Base-by-base conservation (phyloP, 2,113 vertebrate species). In the Sinocyclocheilus anophthalmus region DNA sequence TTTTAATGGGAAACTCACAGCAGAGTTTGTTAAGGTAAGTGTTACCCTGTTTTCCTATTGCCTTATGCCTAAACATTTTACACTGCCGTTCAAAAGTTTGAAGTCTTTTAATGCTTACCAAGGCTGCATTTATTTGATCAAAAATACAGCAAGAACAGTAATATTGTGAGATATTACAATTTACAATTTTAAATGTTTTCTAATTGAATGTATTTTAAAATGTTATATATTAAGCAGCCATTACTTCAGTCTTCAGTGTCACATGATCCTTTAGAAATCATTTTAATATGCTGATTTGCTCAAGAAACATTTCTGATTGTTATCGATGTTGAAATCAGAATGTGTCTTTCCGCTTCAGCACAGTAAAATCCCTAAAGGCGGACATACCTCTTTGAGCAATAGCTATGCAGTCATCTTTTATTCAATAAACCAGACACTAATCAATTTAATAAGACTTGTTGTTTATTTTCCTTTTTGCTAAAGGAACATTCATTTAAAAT, bases 21-120 rank as follows among this genome's bases (percentile, higher is more conserved):
- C 98, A 80, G 98, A 99, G 91, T 99, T 99, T 92, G 98, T 99
- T 75, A 99, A 99, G 97, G 98, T 99, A 94, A 94, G 33, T 20
- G 11, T 20, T 16, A 20, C 37, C 0, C 42, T 65, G 16, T 48
- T 4, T 37, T 76, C 3, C 13, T 26, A 24, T 12, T 42, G 3
- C 4, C 33, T 72, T 69, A 18, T 12, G 2, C 45, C 45, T 48
- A 48, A 48, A 12, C 45, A 45, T 45, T 45, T 11, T 45, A 45
- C 9, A 39, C 39, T 39, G 42, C 42, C 1, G 42, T 42, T 42
- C 42, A 45, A 16, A 53, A 53, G 50, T 53, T 53, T 16, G 13
- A 48, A 11, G 45, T 12, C 0, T 48, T 33, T 48, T 48, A 48
- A 48, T 48, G 3, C 42, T 48, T 3, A 48, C 45, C 45, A 63